phyloP scores from a whole-genome alignment of 2,888 invertebrate genomes.

The Cheiracanthium punctorium region DNA sequence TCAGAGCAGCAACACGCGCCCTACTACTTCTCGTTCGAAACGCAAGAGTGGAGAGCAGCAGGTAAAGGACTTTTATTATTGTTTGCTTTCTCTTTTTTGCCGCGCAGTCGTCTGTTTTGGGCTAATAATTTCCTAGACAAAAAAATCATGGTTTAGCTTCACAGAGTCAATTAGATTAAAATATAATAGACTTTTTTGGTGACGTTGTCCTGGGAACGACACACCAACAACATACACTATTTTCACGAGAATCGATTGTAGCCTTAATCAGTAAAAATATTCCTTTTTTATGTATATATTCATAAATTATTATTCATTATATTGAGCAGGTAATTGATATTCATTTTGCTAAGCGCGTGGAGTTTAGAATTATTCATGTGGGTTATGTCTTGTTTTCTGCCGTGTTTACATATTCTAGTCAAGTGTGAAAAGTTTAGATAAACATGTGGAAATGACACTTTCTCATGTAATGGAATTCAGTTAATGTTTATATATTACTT shows the following conservation, averaged over 20 bases:
- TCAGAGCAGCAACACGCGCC: conserved; percentile 57
- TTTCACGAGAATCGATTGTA: conserved; percentile 55
- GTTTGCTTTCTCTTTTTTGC: background rate
- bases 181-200: conserved; percentile 28
- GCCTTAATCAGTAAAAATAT: conserved; percentile 30
- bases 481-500: too few species aligned
- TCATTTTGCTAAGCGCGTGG: too few species aligned
- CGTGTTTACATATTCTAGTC: too few species aligned
- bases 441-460: too few species aligned
- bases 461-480: too few species aligned
- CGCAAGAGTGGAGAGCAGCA: conserved; percentile 12
- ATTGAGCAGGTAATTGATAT: too few species aligned
- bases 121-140: too few species aligned
- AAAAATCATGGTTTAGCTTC: background rate
- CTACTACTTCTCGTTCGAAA: conserved; percentile 14
- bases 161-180: background rate
- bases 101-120: background rate
- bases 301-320: too few species aligned
- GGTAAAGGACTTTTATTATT: conserved; percentile 23
- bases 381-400: too few species aligned
- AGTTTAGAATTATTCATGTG: too few species aligned
- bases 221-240: conserved; percentile 54
- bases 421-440: too few species aligned
- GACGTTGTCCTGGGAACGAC: conserved; percentile 61
- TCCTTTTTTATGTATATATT: too few species aligned